Evolutionary conservation across 1,140 invertebrate species (phyloP).

Genomic region (Pararge aegeria): DNA sequence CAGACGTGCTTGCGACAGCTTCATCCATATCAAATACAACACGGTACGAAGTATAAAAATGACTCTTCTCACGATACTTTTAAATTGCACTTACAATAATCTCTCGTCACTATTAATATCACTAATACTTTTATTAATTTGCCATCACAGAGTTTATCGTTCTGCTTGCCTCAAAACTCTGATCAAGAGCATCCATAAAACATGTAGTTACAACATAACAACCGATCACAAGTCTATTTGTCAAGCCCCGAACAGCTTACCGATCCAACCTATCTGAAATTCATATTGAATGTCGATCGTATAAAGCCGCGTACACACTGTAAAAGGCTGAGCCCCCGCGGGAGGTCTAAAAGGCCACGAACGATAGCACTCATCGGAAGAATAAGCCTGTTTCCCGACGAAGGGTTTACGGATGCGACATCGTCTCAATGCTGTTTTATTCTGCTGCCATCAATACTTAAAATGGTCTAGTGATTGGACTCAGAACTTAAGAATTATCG

Average conservation of each 20-base stretch:
- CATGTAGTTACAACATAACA: conserved; percentile 13
- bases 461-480: conserved; percentile 55
- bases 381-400: conserved; percentile 78
- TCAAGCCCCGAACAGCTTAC: conserved; percentile 58
- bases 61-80: too few relatives aligned
- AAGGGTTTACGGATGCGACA: conserved; percentile 68
- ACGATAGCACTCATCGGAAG: conserved; percentile 74
- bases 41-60: too few relatives aligned
- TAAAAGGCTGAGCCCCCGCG: conserved; percentile 71
- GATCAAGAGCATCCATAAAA: background rate
- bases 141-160: too few relatives aligned
- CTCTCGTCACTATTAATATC: too few relatives aligned
- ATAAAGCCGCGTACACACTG: conserved; percentile 68
- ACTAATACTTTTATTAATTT: too few relatives aligned
- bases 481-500: background rate
- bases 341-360: conserved; percentile 61
- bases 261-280: conserved; percentile 73
- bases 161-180: background rate
- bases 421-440: conserved; percentile 76
- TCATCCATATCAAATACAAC: too few relatives aligned
- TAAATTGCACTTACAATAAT: too few relatives aligned
- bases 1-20: too few relatives aligned
- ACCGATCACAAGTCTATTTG: conserved; percentile 53
- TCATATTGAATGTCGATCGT: conserved; percentile 71
- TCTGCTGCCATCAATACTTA: conserved; percentile 77